Evolutionary conservation across 2,113 vertebrate genomes (phyloP).

Genomic region (Daboia siamensis): DNA sequence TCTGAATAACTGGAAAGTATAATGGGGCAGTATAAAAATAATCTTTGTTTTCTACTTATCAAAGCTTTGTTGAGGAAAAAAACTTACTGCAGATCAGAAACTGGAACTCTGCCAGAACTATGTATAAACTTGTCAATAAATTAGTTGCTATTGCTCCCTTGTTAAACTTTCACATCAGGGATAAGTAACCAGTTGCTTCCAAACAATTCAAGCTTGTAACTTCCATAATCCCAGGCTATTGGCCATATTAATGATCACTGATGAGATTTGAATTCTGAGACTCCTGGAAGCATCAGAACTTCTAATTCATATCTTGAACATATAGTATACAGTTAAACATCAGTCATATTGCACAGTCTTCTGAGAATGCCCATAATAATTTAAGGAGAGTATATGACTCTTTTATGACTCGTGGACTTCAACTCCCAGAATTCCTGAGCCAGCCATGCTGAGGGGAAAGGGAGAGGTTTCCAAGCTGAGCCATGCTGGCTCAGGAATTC

Average conservation of each 20-base stretch:
- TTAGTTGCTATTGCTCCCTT: background rate
- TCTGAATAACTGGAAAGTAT: background rate
- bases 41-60: background rate
- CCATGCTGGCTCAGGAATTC: no score
- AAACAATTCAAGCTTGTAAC: background rate
- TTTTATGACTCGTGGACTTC: no score
- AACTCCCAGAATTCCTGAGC: no score
- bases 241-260: background rate
- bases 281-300: background rate
- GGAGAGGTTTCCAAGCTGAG: no score
- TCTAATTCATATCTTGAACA: background rate
- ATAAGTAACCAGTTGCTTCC: background rate
- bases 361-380: background rate
- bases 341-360: background rate
- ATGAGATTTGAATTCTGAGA: background rate
- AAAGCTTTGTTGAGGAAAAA: background rate
- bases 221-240: background rate
- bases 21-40: background rate
- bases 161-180: background rate
- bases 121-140: background rate
- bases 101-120: background rate
- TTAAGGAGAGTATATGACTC: background rate
- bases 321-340: background rate
- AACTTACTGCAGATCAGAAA: background rate
- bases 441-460: no score